phyloP scores from a whole-genome alignment of 2,888 invertebrate species.

The Drosophila aldrichi region DNA sequence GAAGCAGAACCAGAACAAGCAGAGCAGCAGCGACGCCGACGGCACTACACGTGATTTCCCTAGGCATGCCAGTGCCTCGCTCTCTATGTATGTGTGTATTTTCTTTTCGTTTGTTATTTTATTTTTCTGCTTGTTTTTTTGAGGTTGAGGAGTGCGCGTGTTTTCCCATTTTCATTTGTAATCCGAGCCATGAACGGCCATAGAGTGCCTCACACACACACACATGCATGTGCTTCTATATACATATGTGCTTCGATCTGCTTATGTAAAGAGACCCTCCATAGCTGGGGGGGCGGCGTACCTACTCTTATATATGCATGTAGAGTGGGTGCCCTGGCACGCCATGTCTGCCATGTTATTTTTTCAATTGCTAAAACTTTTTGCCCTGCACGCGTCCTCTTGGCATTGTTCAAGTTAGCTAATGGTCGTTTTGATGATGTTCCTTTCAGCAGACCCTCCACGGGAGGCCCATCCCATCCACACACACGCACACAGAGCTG shows the following conservation, averaged over 20 bases:
- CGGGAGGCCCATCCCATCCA: not conserved
- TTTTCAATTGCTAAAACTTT: conserved; percentile 68
- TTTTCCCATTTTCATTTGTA: conserved; percentile 54
- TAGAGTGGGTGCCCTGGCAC: conserved; percentile 36
- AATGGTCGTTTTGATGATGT: conserved; percentile 75
- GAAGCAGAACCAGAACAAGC: conserved; percentile 11
- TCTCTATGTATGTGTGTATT: conserved; percentile 9
- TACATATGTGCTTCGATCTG: conserved; percentile 19
- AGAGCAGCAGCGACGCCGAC: conserved; percentile 36
- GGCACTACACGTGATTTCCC: conserved; percentile 53
- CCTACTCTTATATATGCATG: not conserved
- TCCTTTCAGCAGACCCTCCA: conserved; percentile 33
- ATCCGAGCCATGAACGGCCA: conserved; percentile 59
- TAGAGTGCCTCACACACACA: conserved; percentile 42
- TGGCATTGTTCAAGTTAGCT: conserved; percentile 59
- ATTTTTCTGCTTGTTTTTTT: not conserved
- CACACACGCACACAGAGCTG: conserved; percentile 6
- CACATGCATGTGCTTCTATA: not conserved
- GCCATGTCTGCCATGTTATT: conserved; percentile 54
- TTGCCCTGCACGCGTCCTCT: conserved; percentile 6
- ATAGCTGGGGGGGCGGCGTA: not conserved
- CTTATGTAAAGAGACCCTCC: conserved; percentile 51
- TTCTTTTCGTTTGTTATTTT: not conserved
- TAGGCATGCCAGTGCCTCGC: conserved; percentile 8
- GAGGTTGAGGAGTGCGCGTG: conserved; percentile 27